Conservation (phyloP, 2,888 invertebrate species). For the Pegoplata infirma region DNA sequence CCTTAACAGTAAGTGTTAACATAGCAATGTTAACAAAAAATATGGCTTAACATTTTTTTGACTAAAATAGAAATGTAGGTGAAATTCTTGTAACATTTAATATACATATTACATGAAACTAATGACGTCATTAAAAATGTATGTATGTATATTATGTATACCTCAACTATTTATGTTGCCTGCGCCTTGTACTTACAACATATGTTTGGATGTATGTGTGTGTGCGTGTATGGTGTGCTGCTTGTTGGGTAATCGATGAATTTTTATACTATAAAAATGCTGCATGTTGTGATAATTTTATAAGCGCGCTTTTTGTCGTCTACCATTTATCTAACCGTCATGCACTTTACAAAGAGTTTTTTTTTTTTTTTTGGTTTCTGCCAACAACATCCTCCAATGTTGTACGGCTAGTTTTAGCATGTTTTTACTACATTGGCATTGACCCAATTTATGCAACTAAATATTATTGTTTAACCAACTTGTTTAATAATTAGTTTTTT, state of each 20-base stretch:
- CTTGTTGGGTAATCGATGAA: not conserved
- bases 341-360: not conserved
- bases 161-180: slow-evolving; percentile 43
- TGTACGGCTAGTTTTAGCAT: not conserved
- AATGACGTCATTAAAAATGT: slow-evolving; percentile 56
- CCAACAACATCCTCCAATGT: not conserved
- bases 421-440: slow-evolving; percentile 51
- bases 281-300: slow-evolving; percentile 30
- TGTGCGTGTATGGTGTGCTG: too few relatives aligned
- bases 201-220: too few relatives aligned
- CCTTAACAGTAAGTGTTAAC: slow-evolving; percentile 13
- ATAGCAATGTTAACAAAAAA: not conserved
- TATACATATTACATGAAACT: slow-evolving; percentile 8
- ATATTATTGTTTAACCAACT: not conserved
- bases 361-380: too few relatives aligned
- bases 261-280: not conserved
- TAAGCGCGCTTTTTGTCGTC: slow-evolving; percentile 27
- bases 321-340: slow-evolving; percentile 8
- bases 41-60: not conserved
- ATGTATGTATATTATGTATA: too few relatives aligned
- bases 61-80: slow-evolving; percentile 40
- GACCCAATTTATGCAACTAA: slow-evolving; percentile 53
- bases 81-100: slow-evolving; percentile 41
- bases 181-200: not conserved
- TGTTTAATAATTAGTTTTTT: not conserved